Base-by-base conservation (phyloP, 2,797 vertebrate species). In the Loris lydekkerianus region DNA sequence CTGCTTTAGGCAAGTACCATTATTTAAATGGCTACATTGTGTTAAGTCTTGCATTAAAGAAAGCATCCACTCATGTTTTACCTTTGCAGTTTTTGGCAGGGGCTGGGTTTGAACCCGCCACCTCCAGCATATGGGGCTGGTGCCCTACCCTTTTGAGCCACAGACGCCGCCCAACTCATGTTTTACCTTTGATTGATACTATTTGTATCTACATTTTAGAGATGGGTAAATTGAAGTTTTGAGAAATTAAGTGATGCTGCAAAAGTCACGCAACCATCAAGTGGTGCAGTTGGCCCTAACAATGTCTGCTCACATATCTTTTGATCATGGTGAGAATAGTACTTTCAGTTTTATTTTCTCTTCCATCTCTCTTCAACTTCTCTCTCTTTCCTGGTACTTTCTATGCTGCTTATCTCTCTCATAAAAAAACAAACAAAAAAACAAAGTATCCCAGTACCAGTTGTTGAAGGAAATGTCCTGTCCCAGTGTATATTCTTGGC, bases 271-370 rank as follows among this genome's bases (percentile, higher is more conserved):
- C 6, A 15, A 1, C 2, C 0, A 37, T 20, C 6, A 37, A 25
- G 1, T 0, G 10, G 0, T 8, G 1, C 5, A 21, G 4, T 4
- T 34, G 53, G 27, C 8, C 20, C 31, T 21, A 10, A 23, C 2
- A 0, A 6, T 21, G 31, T 13, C 13, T 2, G 8, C 13, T 25
- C 3, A 1, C 9, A 6, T 34, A 0, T 2, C 10, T 37, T 81
- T 31, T 13, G 4, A 37, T 11, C 4, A 3, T 0, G 11, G 10
- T 14, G 4, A 9, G 4, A 69, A 21, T 1, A 3, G 1, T 2
- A 9, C 5, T 31, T 81, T 65, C 5, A 17, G 20, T 15, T 25
- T 53, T 37, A 46, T 1, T 29, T 5, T n/a, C 10, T 43, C 56
- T 63, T 11, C 14, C 21, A 5, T 10, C 14, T 10, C 27, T 25